These are phyloP conservation scores for Coptodon rendalli DNA, from an alignment of 2,113 vertebrate genomes.

Conservation along the genomic window DNA sequence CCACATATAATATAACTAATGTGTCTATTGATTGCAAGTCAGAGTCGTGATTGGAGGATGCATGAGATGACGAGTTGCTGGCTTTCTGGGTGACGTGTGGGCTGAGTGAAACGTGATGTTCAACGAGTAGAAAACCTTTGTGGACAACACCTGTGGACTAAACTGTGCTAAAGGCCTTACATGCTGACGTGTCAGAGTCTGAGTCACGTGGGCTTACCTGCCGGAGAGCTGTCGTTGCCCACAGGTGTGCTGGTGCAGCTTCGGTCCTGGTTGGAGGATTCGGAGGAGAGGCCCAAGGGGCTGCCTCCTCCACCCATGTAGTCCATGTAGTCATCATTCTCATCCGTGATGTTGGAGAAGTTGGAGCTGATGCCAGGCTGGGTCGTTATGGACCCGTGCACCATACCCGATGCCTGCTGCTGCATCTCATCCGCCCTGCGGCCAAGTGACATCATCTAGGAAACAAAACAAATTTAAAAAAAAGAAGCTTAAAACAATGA, in stretches of 20 bases:
- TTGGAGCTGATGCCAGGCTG: conserved; percentile 65
- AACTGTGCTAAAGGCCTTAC: not conserved
- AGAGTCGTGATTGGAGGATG: conserved; percentile 8
- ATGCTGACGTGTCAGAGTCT: not conserved
- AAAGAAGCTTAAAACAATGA: not conserved
- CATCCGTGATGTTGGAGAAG: conserved; percentile 78
- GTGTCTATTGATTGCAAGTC: conserved; percentile 13
- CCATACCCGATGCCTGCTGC: conserved; percentile 58
- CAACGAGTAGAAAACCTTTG: not conserved
- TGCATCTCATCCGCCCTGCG: conserved; percentile 71
- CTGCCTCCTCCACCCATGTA: conserved; percentile 84
- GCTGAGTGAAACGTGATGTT: not conserved
- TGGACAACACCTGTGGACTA: not conserved
- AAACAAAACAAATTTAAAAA: not conserved
- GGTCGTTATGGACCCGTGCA: conserved; percentile 54
- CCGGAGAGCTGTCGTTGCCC: conserved; percentile 88
- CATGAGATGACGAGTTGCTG: conserved; percentile 10
- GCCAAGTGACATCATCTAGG: conserved; percentile 69
- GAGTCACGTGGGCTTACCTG: conserved; percentile 72
- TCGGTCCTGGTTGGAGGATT: conserved; percentile 95
- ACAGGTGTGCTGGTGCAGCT: conserved; percentile 97
- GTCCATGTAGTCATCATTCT: conserved; percentile 93
- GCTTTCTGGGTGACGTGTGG: not conserved
- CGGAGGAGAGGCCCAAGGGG: conserved; percentile 88
- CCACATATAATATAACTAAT: conserved; percentile 11